Evolutionary conservation across 2,113 vertebrate genomes (phyloP).

Genomic region (Rhabdomys dilectus): DNA sequence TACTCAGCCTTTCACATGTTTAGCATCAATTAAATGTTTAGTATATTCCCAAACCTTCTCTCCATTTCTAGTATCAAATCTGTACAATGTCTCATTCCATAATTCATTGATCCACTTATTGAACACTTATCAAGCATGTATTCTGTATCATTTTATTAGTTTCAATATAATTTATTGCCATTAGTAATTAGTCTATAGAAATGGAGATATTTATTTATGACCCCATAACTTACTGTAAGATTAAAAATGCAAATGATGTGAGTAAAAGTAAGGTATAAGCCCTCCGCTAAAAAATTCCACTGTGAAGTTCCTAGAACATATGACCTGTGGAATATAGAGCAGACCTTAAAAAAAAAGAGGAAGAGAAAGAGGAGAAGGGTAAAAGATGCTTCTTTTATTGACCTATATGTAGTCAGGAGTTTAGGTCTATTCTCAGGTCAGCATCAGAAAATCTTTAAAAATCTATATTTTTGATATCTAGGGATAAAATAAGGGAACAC

Average conservation of each 20-base stretch:
- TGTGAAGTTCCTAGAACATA: background rate
- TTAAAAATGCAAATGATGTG: background rate
- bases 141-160: background rate
- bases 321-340: background rate
- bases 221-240: background rate
- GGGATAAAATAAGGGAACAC: constrained; percentile 1
- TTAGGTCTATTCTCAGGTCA: background rate
- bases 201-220: background rate
- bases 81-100: background rate
- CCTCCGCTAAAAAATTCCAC: background rate
- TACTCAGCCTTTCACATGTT: background rate
- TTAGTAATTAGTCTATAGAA: background rate
- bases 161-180: background rate
- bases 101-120: background rate
- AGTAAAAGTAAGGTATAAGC: background rate
- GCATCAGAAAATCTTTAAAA: constrained; percentile 22
- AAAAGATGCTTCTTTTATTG: background rate
- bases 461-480: constrained; percentile 21
- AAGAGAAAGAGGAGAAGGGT: background rate
- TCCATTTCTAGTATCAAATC: background rate
- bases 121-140: background rate
- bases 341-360: background rate
- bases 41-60: background rate
- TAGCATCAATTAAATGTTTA: background rate
- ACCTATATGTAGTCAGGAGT: background rate